Conservation (phyloP, 2,113 vertebrate genomes). For the Clarias batrachus region DNA sequence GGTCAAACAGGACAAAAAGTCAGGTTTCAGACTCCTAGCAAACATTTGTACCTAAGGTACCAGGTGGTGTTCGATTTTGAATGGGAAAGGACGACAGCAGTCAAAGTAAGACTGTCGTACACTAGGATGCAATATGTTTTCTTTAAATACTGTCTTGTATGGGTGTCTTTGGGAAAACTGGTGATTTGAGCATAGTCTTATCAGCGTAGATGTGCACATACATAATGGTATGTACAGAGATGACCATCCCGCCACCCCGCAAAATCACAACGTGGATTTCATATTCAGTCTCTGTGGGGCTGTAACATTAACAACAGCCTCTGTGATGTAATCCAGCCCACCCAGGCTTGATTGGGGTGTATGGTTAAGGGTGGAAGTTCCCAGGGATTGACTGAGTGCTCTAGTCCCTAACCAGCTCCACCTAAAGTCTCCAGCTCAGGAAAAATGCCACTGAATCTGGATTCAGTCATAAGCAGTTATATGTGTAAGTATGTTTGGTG, state of each 20-base stretch:
- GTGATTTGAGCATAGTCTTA: conserved; percentile 1
- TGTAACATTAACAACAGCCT: conserved; percentile 44
- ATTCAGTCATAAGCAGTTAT: conserved; percentile 56
- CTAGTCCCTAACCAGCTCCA: conserved; percentile 32
- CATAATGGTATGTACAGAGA: conserved; percentile 16
- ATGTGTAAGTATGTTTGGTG: background rate
- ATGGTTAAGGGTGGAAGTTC: conserved; percentile 61
- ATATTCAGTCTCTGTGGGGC: conserved; percentile 27
- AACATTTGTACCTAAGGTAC: conserved; percentile 61
- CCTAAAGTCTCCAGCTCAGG: conserved; percentile 43
- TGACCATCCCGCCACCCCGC: conserved; percentile 1
- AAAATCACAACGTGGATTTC: conserved; percentile 30
- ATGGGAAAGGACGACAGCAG: conserved; percentile 7
- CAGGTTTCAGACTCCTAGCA: conserved; percentile 41
- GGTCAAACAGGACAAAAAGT: conserved; percentile 54
- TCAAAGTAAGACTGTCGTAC: conserved; percentile 1
- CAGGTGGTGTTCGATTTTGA: conserved; percentile 42
- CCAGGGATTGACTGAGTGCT: conserved; percentile 53
- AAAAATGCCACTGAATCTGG: conserved; percentile 58
- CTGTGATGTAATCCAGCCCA: conserved; percentile 69
- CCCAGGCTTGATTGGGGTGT: conserved; percentile 68
- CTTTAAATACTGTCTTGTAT: conserved; percentile 15
- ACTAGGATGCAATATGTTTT: conserved; percentile 10
- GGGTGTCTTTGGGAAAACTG: background rate
- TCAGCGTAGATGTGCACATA: background rate